Conservation (phyloP, 2,888 invertebrate species). For the Oxycera nigricornis region DNA sequence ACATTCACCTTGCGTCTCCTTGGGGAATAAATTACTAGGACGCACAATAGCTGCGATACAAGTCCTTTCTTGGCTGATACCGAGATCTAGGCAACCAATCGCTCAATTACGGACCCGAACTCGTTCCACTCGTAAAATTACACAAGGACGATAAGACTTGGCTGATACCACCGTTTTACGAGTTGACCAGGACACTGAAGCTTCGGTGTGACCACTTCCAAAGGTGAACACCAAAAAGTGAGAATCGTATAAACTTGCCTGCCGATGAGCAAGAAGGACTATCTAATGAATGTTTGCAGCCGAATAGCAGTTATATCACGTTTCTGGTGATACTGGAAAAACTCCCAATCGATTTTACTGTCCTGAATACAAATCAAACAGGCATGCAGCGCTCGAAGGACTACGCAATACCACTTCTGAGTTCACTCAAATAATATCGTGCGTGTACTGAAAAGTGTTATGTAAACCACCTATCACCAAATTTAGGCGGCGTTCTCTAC, state of each 20-base stretch:
- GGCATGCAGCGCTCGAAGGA: neutral
- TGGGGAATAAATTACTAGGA: neutral
- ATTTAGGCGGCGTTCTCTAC: neutral
- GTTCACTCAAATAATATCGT: no score
- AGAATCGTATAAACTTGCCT: neutral
- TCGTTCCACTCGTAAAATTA: neutral
- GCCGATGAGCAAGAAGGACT: neutral
- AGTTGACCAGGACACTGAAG: neutral
- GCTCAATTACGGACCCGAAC: slow-evolving; percentile 35
- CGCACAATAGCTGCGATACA: slow-evolving; percentile 1
- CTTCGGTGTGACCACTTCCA: neutral
- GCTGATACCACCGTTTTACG: neutral
- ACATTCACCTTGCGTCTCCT: neutral
- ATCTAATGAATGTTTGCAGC: neutral
- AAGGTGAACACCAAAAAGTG: neutral
- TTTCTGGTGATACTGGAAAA: neutral
- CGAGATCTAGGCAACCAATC: neutral
- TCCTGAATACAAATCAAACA: neutral
- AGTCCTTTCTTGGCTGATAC: neutral
- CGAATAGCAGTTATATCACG: neutral
- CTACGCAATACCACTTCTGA: neutral
- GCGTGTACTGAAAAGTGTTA: neutral
- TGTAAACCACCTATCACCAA: neutral
- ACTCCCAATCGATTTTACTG: slow-evolving; percentile 13
- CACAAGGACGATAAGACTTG: slow-evolving; percentile 18